These are phyloP conservation scores for Thinocorus orbignyianus DNA, from an alignment of 2,113 vertebrate genomes.

Conservation along the genomic window DNA sequence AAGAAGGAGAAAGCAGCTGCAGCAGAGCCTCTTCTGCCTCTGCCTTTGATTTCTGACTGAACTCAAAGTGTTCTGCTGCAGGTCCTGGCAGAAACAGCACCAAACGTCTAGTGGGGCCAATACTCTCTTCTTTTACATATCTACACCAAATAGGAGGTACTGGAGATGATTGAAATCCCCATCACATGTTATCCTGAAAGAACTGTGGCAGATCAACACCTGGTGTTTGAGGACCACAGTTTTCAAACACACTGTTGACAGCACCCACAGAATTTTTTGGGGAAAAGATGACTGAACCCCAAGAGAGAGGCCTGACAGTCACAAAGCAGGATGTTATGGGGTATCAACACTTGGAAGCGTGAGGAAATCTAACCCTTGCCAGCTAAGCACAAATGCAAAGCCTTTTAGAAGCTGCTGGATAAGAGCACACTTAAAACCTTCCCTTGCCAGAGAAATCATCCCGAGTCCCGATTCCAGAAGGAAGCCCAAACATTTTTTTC, in stretches of 20 bases:
- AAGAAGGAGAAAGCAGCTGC: not conserved
- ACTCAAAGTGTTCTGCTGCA: not conserved
- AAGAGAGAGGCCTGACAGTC: accelerated
- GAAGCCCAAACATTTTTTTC: not conserved
- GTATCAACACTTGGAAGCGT: not conserved
- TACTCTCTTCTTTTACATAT: not conserved
- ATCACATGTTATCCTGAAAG: not conserved
- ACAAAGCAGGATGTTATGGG: not conserved
- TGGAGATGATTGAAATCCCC: not conserved
- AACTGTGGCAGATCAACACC: not conserved
- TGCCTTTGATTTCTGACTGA: too few relatives aligned
- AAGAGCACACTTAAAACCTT: not conserved
- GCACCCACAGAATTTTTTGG: not conserved
- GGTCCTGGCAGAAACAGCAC: not conserved
- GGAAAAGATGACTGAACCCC: not conserved
- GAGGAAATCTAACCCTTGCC: not conserved
- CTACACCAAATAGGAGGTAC: not conserved
- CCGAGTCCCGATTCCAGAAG: not conserved
- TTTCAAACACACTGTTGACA: not conserved
- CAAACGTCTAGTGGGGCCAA: not conserved
- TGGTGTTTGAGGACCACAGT: not conserved
- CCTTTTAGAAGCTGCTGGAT: not conserved
- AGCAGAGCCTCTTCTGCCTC: not conserved
- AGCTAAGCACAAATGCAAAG: not conserved
- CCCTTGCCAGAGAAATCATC: not conserved